phyloP scores from a whole-genome alignment of 1,140 invertebrate species.

The Nomia melanderi region DNA sequence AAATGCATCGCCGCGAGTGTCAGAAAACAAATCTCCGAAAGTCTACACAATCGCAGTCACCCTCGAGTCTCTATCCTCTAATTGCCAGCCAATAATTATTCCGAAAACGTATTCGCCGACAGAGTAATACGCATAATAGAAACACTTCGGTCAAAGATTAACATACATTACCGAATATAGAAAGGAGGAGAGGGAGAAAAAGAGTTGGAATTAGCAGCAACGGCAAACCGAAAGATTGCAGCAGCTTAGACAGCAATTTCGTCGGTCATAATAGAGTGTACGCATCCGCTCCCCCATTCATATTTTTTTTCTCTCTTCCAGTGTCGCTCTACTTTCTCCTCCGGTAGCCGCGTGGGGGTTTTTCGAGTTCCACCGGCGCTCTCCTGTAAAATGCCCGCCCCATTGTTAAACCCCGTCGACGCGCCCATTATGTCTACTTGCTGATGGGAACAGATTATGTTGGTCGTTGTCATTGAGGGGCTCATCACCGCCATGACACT shows the following conservation, averaged over 20 bases:
- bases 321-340: conserved; percentile 19
- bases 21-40: no score
- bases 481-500: conserved; percentile 78
- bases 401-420: conserved; percentile 75
- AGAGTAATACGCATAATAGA: not conserved
- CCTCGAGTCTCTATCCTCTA: no score
- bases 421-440: conserved; percentile 77
- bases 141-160: not conserved
- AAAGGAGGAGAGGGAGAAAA: not conserved
- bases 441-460: conserved; percentile 80
- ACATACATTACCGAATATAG: not conserved
- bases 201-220: conserved; percentile 1
- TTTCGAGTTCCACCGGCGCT: conserved; percentile 62
- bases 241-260: conserved; percentile 1
- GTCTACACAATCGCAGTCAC: no score
- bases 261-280: not conserved
- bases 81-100: no score
- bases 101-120: no score
- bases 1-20: no score
- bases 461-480: conserved; percentile 79
- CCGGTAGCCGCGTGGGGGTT: conserved; percentile 24
- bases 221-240: not conserved
- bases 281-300: conserved; percentile 15
- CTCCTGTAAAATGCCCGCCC: conserved; percentile 71
- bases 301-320: conserved; percentile 1